Conservation (phyloP, 2,113 vertebrate species). For the Taxidea taxus region DNA sequence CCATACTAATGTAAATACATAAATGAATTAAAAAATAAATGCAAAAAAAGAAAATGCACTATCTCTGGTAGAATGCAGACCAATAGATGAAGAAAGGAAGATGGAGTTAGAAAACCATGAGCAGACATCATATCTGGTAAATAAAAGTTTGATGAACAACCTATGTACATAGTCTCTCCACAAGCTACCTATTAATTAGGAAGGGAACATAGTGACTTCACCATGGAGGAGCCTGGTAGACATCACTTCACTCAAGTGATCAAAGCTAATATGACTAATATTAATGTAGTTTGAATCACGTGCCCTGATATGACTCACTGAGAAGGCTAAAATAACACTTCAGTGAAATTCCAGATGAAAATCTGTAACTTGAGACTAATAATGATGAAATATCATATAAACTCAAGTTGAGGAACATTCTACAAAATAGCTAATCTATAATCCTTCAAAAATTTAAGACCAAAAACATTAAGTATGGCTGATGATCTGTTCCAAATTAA, state of each 20-base stretch:
- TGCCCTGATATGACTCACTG: neutral
- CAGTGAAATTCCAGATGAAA: neutral
- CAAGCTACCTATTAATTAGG: neutral
- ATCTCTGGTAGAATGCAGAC: neutral
- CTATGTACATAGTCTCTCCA: neutral
- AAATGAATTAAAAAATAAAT: neutral
- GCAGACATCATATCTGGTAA: neutral
- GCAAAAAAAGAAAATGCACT: neutral
- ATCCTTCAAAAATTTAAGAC: neutral
- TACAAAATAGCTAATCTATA: neutral
- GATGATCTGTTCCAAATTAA: conserved; percentile 19
- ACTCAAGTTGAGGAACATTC: neutral
- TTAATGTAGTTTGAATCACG: neutral
- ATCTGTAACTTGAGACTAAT: neutral
- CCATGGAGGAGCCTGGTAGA: neutral
- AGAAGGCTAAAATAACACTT: neutral
- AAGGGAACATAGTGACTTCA: neutral
- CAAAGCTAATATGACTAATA: neutral
- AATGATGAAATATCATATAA: conserved; percentile 14
- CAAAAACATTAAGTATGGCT: neutral
- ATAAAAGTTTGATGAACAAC: neutral
- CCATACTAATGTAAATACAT: neutral
- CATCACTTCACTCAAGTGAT: neutral
- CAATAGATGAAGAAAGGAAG: neutral
- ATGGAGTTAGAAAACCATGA: neutral